These are phyloP conservation scores for Arbacia lixula DNA, from an alignment of 53 echinoderm and acorn worm genomes.

Conservation along the genomic window DNA sequence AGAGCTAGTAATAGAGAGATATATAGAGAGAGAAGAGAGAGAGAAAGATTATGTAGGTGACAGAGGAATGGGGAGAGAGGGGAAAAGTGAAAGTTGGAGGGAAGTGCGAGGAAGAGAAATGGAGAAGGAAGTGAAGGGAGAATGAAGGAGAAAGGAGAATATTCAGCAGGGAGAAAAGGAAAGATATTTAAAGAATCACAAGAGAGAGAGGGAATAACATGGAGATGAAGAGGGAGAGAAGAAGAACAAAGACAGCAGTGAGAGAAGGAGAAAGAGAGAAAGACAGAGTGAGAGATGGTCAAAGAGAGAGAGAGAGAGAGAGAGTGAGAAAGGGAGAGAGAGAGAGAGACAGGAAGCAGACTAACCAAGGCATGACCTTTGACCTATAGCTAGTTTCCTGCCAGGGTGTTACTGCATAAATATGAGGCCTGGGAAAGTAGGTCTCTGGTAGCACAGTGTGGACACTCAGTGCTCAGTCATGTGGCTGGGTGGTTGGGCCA, in stretches of 20 bases:
- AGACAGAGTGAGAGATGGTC: neutral
- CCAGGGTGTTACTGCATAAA: conserved; percentile 52
- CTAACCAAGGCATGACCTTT: conserved; percentile 39
- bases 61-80: neutral
- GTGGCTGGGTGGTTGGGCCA: too few species aligned
- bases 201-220: too few species aligned
- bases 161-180: too few species aligned
- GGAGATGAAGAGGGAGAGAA: neutral
- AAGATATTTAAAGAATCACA: too few species aligned
- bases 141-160: too few species aligned
- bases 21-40: neutral
- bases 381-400: conserved; percentile 48
- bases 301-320: neutral
- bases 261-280: neutral
- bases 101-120: neutral
- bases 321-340: neutral
- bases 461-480: neutral
- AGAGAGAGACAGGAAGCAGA: conserved; percentile 30
- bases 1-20: neutral
- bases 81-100: neutral
- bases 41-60: neutral
- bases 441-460: conserved; percentile 8
- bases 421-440: conserved; percentile 44
- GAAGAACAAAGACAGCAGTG: neutral
- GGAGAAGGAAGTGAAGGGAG: too few species aligned